phyloP scores from a whole-genome alignment of 1,140 invertebrate species.

The Pentalonia nigronervosa region DNA sequence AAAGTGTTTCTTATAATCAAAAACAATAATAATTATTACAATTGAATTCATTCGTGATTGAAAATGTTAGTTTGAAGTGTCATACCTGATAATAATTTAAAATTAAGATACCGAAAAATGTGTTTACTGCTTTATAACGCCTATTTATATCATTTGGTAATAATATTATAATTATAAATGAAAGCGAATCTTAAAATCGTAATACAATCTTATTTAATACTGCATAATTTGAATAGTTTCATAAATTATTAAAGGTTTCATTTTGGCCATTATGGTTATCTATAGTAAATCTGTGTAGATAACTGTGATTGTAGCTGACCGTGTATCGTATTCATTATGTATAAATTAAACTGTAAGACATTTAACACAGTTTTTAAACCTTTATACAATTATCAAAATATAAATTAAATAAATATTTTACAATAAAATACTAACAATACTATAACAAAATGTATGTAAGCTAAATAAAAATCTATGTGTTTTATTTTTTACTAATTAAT shows the following conservation, averaged over 20 bases:
- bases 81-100: neutral
- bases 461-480: too few relatives aligned
- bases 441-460: too few relatives aligned
- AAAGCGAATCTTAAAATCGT: neutral
- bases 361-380: neutral
- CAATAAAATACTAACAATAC: too few relatives aligned
- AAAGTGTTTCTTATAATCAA: neutral
- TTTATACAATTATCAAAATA: too few relatives aligned
- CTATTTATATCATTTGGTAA: neutral
- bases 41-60: neutral
- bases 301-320: too few relatives aligned
- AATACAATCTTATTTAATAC: neutral
- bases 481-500: too few relatives aligned
- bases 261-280: neutral
- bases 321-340: neutral
- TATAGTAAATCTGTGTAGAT: neutral
- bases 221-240: too few relatives aligned
- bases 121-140: neutral
- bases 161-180: neutral
- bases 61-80: neutral
- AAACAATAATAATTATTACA: neutral
- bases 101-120: neutral
- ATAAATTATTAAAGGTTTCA: too few relatives aligned
- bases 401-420: neutral
- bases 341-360: neutral